Conservation (phyloP, 2,113 vertebrate genomes). For the Narcine bancroftii region DNA sequence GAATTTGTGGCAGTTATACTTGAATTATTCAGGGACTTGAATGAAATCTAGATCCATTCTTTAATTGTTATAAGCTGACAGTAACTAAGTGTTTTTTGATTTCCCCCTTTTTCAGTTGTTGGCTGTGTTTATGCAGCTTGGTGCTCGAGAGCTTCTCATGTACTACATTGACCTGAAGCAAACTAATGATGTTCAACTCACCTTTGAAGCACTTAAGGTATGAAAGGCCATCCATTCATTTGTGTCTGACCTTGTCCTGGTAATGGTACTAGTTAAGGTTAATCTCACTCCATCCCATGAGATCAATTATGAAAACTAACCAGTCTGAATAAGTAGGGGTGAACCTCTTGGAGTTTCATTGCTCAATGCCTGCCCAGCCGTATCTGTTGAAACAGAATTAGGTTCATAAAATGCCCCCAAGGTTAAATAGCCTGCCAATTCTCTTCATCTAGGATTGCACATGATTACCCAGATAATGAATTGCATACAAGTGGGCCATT, state of each 20-base stretch:
- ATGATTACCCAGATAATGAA: not conserved
- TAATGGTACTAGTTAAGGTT: not conserved
- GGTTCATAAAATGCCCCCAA: not conserved
- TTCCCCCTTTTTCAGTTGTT: conserved; percentile 61
- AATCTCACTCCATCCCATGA: no score
- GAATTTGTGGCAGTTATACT: not conserved
- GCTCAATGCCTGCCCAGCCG: no score
- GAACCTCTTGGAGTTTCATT: no score
- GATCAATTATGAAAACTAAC: no score
- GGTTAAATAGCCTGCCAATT: not conserved
- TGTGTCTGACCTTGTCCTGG: no score
- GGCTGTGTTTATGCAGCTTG: conserved; percentile 96
- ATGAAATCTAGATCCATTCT: not conserved
- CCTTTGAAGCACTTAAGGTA: conserved; percentile 97
- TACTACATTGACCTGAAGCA: conserved; percentile 93
- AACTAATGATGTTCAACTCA: conserved; percentile 92
- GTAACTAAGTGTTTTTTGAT: not conserved
- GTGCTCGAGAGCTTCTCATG: conserved; percentile 91
- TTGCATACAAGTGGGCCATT: not conserved
- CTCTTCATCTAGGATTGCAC: not conserved
- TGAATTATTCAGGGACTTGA: not conserved
- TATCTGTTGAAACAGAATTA: not conserved
- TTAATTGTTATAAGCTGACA: not conserved
- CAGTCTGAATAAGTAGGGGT: no score
- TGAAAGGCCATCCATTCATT: not conserved